phyloP scores from a whole-genome alignment of 1,140 invertebrate species.

The Mycetomoellerius zeteki region DNA sequence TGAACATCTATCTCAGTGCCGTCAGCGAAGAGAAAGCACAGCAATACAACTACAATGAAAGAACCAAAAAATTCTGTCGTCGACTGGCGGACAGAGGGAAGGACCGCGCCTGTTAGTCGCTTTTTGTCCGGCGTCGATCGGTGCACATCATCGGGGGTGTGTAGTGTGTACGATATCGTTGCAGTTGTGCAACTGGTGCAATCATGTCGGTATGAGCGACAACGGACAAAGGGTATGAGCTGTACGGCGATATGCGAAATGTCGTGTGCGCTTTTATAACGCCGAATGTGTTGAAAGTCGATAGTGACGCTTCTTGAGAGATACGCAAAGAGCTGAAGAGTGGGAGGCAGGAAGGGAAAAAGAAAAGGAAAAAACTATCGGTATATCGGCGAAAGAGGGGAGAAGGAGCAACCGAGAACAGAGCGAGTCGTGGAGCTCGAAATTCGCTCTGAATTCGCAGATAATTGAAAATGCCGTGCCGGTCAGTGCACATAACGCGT shows the following conservation, averaged over 20 bases:
- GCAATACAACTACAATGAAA: slow-evolving; percentile 1
- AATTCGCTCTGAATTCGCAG: slow-evolving; percentile 53
- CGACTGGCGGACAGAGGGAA: slow-evolving; percentile 5
- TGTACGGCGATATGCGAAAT: slow-evolving; percentile 43
- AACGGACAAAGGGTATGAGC: slow-evolving; percentile 63
- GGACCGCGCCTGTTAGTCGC: slow-evolving; percentile 6
- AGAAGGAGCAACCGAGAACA: slow-evolving; percentile 39
- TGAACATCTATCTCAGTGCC: not conserved
- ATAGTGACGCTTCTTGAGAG: slow-evolving; percentile 58
- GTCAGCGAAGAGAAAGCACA: not conserved
- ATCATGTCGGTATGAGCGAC: slow-evolving; percentile 47
- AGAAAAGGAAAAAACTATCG: not conserved
- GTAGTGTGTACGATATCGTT: slow-evolving; percentile 25
- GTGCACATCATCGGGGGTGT: slow-evolving; percentile 13
- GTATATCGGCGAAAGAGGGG: not conserved
- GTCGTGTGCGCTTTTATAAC: slow-evolving; percentile 65
- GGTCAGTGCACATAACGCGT: slow-evolving; percentile 61
- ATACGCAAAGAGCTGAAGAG: not conserved
- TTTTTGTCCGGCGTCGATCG: slow-evolving; percentile 2
- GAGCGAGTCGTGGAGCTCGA: slow-evolving; percentile 20
- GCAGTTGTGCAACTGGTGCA: slow-evolving; percentile 23
- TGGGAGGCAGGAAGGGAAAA: not conserved
- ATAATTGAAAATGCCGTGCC: slow-evolving; percentile 61
- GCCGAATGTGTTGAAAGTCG: slow-evolving; percentile 56
- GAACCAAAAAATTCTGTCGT: slow-evolving; percentile 27